Evolutionary conservation across 2,797 vertebrate species (phyloP).

Genomic region (Coregonus sp.): DNA sequence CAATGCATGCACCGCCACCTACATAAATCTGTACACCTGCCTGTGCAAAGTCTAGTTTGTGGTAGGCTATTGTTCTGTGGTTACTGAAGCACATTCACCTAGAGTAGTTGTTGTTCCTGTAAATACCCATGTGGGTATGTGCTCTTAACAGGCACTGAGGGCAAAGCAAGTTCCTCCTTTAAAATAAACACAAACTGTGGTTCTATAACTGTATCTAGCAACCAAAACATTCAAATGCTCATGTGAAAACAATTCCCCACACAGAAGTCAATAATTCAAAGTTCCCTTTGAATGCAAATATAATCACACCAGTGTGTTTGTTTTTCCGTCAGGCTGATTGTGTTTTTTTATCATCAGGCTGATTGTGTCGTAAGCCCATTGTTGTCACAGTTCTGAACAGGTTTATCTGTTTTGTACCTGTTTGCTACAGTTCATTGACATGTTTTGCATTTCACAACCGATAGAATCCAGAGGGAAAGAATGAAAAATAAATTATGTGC

Average conservation of each 20-base stretch:
- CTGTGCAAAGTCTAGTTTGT: slow-evolving; percentile 9
- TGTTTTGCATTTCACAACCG: too few species aligned
- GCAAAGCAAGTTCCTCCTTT: too few species aligned
- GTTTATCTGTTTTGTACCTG: too few species aligned
- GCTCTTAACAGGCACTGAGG: too few species aligned
- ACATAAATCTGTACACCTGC: slow-evolving; percentile 14
- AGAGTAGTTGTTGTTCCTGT: slow-evolving; percentile 11
- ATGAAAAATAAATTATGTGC: too few species aligned
- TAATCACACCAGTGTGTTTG: slow-evolving; percentile 37
- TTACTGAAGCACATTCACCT: neutral
- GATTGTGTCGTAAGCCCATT: slow-evolving; percentile 15
- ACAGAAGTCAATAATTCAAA: slow-evolving; percentile 56
- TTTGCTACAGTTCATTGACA: too few species aligned
- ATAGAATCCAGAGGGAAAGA: too few species aligned
- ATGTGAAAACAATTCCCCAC: neutral
- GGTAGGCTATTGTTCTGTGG: neutral
- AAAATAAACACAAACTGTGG: neutral
- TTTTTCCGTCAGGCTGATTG: slow-evolving; percentile 24
- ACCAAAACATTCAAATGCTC: neutral
- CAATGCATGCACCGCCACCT: neutral
- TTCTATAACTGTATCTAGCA: neutral
- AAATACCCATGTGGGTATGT: slow-evolving; percentile 21
- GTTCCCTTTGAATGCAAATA: slow-evolving; percentile 33
- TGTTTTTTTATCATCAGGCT: neutral
- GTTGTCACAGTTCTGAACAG: neutral